phyloP scores from a whole-genome alignment of 2,888 invertebrate genomes.

The Rotaria magnacalcarata region DNA sequence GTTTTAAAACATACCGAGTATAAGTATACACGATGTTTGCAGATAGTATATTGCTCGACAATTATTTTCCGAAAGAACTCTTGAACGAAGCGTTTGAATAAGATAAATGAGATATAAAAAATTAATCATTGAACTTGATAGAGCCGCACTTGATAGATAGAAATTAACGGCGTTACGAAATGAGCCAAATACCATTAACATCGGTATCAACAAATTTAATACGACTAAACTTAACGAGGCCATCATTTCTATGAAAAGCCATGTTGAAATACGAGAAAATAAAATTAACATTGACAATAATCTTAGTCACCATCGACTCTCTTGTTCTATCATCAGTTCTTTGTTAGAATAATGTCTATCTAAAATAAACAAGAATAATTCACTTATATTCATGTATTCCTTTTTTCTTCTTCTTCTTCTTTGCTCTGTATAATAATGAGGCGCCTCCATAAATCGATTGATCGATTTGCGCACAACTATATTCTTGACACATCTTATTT shows the following conservation, averaged over 20 bases:
- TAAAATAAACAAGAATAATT: neutral
- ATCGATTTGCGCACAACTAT: neutral
- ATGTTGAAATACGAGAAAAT: constrained; percentile 11
- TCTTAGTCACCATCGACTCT: neutral
- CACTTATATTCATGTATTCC: too few relatives aligned
- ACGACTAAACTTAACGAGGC: constrained; percentile 6
- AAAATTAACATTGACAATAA: neutral
- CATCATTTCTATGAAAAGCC: neutral
- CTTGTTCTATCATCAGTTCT: neutral
- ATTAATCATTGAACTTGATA: constrained; percentile 32
- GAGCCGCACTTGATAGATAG: neutral
- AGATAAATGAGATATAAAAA: constrained; percentile 10
- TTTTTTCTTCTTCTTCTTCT: too few relatives aligned
- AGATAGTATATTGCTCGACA: constrained; percentile 29
- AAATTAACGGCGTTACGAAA: constrained; percentile 6
- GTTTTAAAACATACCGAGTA: neutral
- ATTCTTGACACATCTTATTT: neutral
- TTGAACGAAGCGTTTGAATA: constrained; percentile 15
- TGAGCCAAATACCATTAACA: neutral
- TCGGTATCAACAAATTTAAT: neutral
- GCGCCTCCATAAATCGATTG: neutral
- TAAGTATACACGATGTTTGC: neutral
- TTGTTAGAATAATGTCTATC: neutral
- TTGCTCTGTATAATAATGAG: neutral
- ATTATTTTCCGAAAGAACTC: neutral